Conservation (phyloP, 2,113 vertebrate genomes). For the Kryptolebias marmoratus region DNA sequence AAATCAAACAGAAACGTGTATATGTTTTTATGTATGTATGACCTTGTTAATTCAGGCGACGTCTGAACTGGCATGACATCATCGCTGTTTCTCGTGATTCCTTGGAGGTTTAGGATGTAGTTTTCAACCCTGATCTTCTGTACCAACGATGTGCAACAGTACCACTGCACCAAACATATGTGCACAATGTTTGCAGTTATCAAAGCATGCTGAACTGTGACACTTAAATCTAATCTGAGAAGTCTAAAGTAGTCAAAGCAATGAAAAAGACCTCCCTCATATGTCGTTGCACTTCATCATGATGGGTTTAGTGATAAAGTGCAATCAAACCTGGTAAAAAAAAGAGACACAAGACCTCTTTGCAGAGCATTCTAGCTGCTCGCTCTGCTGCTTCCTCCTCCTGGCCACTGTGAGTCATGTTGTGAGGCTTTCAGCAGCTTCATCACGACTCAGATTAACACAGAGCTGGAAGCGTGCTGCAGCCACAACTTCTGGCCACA, state of each 20-base stretch:
- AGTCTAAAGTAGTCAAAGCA: background rate
- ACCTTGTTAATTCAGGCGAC: too few species aligned
- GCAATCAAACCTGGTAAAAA: background rate
- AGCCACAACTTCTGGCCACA: background rate
- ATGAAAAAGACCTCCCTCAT: background rate
- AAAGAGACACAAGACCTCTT: background rate
- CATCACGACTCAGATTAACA: slow-evolving; percentile 34
- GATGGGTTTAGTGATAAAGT: background rate
- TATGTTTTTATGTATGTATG: too few species aligned
- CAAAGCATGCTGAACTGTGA: too few species aligned
- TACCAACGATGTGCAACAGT: too few species aligned
- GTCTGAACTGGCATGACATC: too few species aligned
- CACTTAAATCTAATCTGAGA: too few species aligned
- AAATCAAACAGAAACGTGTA: too few species aligned
- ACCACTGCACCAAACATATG: too few species aligned
- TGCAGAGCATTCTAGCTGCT: slow-evolving; percentile 9
- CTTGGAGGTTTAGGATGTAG: too few species aligned
- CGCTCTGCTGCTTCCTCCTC: background rate
- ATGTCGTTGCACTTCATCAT: background rate
- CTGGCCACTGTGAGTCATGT: slow-evolving; percentile 30
- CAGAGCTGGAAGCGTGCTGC: background rate
- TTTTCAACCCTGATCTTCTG: too few species aligned
- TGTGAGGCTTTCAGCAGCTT: slow-evolving; percentile 34
- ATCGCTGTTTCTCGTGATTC: too few species aligned
- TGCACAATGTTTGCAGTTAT: too few species aligned